Base-by-base conservation (phyloP, 2,797 vertebrate genomes). In the Fistularia commersonii region DNA sequence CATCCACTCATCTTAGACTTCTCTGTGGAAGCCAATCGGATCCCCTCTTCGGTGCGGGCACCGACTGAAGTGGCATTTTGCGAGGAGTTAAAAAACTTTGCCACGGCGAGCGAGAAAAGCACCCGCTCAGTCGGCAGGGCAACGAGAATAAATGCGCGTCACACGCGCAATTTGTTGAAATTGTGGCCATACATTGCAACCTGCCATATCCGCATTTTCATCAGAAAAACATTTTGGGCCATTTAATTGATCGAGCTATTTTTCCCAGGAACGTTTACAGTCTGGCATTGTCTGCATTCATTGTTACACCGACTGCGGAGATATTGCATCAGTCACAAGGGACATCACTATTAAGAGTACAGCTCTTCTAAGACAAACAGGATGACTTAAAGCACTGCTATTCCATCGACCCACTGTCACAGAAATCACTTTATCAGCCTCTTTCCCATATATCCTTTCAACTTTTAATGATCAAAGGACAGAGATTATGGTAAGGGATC, bases 321-420 rank as follows among this genome's bases (percentile, higher is more conserved):
- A 79, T 82, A 66, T 91, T 91, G 89, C 90, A 86, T 92, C 90
- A 92, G 88, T 91, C 90, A 89, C 90, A 34, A 48, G 89, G 89
- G 90, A 91, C 85, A 62, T 80, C 71, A 73, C 86, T 77, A 84
- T 89, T 89, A 91, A 87, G 87, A 88, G 83, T 77, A 78, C 56
- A 72, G 83, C 81, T 82, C 77, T 81, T 87, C 82, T 77, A 84
- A 89, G 82, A 89, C 87, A 89, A 89, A 90, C 87, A 89, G 78
- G 81, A 87, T 68, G 85, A 90, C 83, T 89, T 87, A 85, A 89
- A 87, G 85, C 85, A 77, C 71, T 66, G 84, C 76, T 83, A 66
- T 64, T 72, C 62, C 72, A 87, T 88, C 83, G 79, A 86, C 81
- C 80, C 76, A 69, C 84, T 84, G 87, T 87, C 83, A 83, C 87